phyloP scores from a whole-genome alignment of 2,113 vertebrate species.

The Percina caprodes region DNA sequence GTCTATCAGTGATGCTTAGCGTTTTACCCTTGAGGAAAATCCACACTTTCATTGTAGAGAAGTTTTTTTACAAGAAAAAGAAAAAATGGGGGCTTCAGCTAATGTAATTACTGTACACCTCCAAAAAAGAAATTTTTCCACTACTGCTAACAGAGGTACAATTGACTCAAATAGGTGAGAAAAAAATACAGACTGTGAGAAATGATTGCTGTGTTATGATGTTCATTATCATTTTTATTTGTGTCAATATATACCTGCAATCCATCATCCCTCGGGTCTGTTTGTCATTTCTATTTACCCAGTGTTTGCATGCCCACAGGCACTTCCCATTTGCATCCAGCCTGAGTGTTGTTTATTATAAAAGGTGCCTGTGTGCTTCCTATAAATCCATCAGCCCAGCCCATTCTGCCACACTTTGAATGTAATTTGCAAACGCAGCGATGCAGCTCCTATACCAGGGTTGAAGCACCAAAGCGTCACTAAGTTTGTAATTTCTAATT shows the following conservation, averaged over 20 bases:
- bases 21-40: constrained; percentile 44
- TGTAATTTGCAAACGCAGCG: constrained; percentile 75
- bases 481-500: constrained; percentile 79
- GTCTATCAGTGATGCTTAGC: constrained; percentile 6
- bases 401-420: constrained; percentile 55
- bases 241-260: constrained; percentile 63
- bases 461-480: constrained; percentile 66
- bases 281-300: constrained; percentile 69
- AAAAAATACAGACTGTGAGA: constrained; percentile 14
- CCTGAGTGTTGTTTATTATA: constrained; percentile 61
- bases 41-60: constrained; percentile 47
- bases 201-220: constrained; percentile 58
- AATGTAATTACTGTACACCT: too few species aligned
- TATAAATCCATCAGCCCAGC: constrained; percentile 71
- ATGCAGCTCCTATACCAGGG: constrained; percentile 61
- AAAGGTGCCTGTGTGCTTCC: constrained; percentile 52
- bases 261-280: constrained; percentile 60
- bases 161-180: constrained; percentile 12
- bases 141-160: neutral
- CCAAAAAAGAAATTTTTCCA: neutral
- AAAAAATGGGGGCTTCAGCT: neutral
- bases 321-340: constrained; percentile 70
- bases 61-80: constrained; percentile 21
- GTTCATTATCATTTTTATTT: constrained; percentile 65
- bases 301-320: constrained; percentile 57